Percentiles rank a stretch among this genome's conserved stretches.
Conservation (phyloP, 2,113 vertebrate species). For the Nematolebias whitei region DNA sequence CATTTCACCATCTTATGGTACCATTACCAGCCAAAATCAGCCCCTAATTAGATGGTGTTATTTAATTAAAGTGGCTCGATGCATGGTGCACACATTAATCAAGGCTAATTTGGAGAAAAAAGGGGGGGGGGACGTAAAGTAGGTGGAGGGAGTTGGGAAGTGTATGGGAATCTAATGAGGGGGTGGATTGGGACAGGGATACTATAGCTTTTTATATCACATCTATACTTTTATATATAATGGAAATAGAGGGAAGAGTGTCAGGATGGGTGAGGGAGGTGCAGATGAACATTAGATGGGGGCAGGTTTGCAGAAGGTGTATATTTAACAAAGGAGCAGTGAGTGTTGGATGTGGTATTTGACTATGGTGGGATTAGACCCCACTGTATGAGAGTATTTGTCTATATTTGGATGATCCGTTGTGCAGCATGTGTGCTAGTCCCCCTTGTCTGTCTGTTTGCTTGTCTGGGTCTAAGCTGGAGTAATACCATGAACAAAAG, state of each 20-base stretch:
- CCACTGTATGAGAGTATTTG: conserved; percentile 55
- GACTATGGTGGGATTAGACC: conserved; percentile 67
- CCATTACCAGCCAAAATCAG: conserved; percentile 84
- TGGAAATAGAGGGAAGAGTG: conserved; percentile 7
- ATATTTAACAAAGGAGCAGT: conserved; percentile 31
- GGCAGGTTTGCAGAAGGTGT: conserved; percentile 16
- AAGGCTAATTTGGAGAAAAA: conserved; percentile 77
- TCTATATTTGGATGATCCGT: conserved; percentile 61
- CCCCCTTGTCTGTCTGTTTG: conserved; percentile 53
- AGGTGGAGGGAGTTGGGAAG: conserved; percentile 16
- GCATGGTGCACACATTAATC: conserved; percentile 84
- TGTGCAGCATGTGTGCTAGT: conserved; percentile 43
- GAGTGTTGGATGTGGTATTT: conserved; percentile 51
- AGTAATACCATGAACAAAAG: conserved; percentile 65
- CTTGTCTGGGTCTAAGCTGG: conserved; percentile 65
- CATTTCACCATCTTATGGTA: conserved; percentile 68
- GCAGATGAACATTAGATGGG: conserved; percentile 7
- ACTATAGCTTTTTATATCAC: conserved; percentile 12
- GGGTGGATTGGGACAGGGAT: conserved; percentile 11
- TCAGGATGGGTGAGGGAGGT: neutral
- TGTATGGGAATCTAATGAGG: conserved; percentile 14
- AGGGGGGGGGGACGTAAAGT: conserved; percentile 7
- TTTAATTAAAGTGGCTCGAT: conserved; percentile 88
- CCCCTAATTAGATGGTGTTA: conserved; percentile 87
- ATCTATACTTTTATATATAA: conserved; percentile 2